Percentiles rank a stretch among this genome's conserved stretches.
These are phyloP conservation scores for Palythoa grandis DNA, from an alignment of 92 coral and sea anemone genomes.

Conservation along the genomic window DNA sequence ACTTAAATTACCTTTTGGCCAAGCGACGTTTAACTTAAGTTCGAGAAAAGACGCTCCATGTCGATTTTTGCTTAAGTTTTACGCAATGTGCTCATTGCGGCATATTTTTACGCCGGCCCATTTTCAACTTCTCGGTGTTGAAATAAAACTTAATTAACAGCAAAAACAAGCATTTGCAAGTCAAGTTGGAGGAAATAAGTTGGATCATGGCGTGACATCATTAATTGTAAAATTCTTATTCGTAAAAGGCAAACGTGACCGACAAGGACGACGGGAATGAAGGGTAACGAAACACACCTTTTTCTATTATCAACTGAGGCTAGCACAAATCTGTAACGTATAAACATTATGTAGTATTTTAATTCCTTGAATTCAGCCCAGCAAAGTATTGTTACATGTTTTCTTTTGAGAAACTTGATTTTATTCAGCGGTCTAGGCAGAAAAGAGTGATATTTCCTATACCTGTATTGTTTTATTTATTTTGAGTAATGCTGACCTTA, in stretches of 20 bases:
- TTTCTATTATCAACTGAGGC: not conserved
- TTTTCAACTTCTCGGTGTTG: not conserved
- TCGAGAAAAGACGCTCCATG: not conserved
- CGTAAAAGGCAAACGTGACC: constrained; percentile 5
- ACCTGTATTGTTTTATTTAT: not conserved
- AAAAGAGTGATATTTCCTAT: not conserved
- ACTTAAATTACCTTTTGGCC: not conserved
- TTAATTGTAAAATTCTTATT: not conserved
- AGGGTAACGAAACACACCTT: not conserved
- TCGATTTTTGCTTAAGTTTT: not conserved
- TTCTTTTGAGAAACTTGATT: not conserved
- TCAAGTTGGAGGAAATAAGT: not conserved
- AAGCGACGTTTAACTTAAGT: not conserved
- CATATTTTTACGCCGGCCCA: not conserved
- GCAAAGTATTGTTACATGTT: not conserved
- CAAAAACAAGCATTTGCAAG: not conserved
- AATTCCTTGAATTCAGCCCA: not conserved
- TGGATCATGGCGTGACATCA: not conserved
- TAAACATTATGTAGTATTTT: not conserved
- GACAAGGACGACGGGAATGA: not conserved
- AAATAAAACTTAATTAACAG: not conserved
- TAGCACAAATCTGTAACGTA: not conserved
- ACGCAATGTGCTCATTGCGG: not conserved
- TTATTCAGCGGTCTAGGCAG: not conserved
- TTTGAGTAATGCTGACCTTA: not conserved